Evolutionary conservation across 2,888 invertebrate species (phyloP).

Genomic region (Lapara coniferarum): DNA sequence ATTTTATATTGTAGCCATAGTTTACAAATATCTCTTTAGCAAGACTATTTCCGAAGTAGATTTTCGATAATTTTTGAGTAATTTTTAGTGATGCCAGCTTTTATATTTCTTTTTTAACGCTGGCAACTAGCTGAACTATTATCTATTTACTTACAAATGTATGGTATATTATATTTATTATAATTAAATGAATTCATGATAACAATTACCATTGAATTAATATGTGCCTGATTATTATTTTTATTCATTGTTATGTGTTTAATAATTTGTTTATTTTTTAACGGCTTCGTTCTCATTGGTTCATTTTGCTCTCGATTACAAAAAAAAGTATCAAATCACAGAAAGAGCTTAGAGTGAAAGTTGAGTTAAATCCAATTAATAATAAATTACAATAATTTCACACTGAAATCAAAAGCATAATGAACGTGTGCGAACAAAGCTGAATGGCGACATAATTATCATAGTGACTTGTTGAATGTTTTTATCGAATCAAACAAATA

Average conservation of each 20-base stretch:
- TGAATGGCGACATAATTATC: constrained; percentile 15
- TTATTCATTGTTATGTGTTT: constrained; percentile 42
- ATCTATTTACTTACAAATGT: constrained; percentile 6
- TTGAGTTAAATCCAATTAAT: neutral
- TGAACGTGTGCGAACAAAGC: constrained; percentile 3
- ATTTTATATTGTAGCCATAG: constrained; percentile 12
- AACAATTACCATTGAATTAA: constrained; percentile 40
- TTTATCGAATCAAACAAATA: constrained; percentile 11
- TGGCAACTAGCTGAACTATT: constrained; percentile 15
- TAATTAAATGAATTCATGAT: constrained; percentile 23
- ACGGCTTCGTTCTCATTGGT: neutral
- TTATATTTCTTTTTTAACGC: constrained; percentile 27
- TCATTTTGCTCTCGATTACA: neutral
- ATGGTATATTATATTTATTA: constrained; percentile 23
- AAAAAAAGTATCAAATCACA: too few relatives aligned
- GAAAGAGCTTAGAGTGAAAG: too few relatives aligned
- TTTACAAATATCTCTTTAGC: neutral
- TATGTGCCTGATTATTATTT: constrained; percentile 44
- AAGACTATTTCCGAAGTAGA: neutral
- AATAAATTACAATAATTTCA: neutral
- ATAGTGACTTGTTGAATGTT: constrained; percentile 17
- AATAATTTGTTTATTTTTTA: constrained; percentile 33
- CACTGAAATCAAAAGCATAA: neutral
- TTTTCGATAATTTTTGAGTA: constrained; percentile 9
- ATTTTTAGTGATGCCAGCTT: constrained; percentile 16